Evolutionary conservation across 2,888 invertebrate species (phyloP).

Genomic region (Terebella lapidaria): DNA sequence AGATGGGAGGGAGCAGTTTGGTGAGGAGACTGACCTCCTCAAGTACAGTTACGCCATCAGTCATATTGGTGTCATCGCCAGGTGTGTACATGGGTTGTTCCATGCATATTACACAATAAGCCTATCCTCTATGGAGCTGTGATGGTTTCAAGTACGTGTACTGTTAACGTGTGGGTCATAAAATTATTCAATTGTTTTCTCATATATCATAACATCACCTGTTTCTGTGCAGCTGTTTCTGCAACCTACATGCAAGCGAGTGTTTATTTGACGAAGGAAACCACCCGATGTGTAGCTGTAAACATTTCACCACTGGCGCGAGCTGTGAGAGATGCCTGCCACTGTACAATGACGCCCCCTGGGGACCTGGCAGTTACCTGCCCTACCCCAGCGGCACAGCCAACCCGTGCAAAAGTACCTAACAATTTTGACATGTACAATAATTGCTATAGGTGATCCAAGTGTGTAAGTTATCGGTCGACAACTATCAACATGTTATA

Average conservation of each 20-base stretch:
- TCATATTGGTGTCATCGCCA: constrained; percentile 28
- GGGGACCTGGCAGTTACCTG: constrained; percentile 77
- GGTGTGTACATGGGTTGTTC: too few relatives aligned
- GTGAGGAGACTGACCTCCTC: constrained; percentile 18
- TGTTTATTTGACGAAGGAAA: background rate
- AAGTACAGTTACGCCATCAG: constrained; percentile 35
- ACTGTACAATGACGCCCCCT: constrained; percentile 94
- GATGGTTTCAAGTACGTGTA: too few relatives aligned
- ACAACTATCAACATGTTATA: too few relatives aligned
- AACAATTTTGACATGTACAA: too few relatives aligned
- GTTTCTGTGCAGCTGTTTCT: background rate
- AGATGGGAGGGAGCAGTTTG: constrained; percentile 24
- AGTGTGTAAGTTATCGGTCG: too few relatives aligned
- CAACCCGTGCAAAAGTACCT: background rate
- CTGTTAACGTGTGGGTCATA: too few relatives aligned
- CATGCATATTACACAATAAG: too few relatives aligned
- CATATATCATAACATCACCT: too few relatives aligned
- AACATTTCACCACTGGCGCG: constrained; percentile 91
- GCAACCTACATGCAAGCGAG: background rate
- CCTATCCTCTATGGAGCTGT: too few relatives aligned
- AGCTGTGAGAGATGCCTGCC: constrained; percentile 90
- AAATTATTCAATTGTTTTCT: too few relatives aligned
- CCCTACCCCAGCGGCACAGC: background rate
- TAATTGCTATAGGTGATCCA: too few relatives aligned
- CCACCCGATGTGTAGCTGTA: constrained; percentile 72